These are phyloP conservation scores for Poecilia picta DNA, from an alignment of 2,797 vertebrate genomes.

Conservation along the genomic window DNA sequence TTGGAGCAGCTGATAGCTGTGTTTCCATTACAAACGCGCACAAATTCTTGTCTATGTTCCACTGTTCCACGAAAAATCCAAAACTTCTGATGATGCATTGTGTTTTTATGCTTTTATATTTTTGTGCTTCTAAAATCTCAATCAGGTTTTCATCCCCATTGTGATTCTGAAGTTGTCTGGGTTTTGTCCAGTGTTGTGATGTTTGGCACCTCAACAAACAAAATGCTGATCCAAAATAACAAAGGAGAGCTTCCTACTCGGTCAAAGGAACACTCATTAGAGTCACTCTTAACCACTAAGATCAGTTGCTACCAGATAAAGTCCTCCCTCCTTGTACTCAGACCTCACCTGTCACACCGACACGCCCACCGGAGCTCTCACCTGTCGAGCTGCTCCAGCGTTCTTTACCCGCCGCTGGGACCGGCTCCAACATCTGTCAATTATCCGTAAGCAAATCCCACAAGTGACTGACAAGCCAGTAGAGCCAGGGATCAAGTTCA, in stretches of 20 bases:
- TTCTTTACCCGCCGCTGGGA: slow-evolving; percentile 78
- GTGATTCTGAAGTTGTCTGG: not conserved
- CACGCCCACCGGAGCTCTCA: slow-evolving; percentile 54
- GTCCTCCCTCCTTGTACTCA: slow-evolving; percentile 9
- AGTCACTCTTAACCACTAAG: slow-evolving; percentile 37
- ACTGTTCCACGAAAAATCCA: not conserved
- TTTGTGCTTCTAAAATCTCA: not conserved
- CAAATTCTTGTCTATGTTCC: no score
- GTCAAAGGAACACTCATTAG: slow-evolving; percentile 17
- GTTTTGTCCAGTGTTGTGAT: not conserved
- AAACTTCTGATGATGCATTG: not conserved
- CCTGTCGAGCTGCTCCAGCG: slow-evolving; percentile 71
- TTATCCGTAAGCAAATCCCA: slow-evolving; percentile 87
- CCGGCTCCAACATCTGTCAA: slow-evolving; percentile 83
- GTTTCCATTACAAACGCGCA: no score
- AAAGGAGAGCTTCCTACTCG: slow-evolving; percentile 24
- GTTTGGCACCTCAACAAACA: slow-evolving; percentile 6
- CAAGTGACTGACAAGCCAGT: slow-evolving; percentile 75
- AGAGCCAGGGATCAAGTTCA: slow-evolving; percentile 84
- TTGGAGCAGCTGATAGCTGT: no score
- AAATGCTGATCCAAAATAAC: slow-evolving; percentile 9
- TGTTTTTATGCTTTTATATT: no score
- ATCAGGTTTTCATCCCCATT: not conserved
- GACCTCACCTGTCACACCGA: slow-evolving; percentile 38
- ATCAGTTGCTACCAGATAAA: slow-evolving; percentile 37